A percentile compares a stretch with the other conserved stretches of the same genome.
Conservation (phyloP, 2,797 vertebrate species). For the Alca torda region DNA sequence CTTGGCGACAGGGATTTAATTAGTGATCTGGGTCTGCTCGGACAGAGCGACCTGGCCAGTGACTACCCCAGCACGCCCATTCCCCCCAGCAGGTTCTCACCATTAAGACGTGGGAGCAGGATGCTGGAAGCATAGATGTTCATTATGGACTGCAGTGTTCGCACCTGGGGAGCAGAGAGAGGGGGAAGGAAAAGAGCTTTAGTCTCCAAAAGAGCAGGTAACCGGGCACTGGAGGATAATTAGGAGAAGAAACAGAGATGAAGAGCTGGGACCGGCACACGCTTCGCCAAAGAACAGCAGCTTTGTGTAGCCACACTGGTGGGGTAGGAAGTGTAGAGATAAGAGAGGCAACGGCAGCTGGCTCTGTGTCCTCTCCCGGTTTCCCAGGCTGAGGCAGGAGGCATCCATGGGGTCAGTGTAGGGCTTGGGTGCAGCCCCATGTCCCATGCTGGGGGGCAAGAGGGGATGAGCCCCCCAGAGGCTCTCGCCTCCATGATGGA, state of each 20-base stretch:
- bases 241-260: not conserved
- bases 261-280: too few relatives aligned
- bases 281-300: fast-evolving
- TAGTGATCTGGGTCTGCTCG: not conserved
- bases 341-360: not conserved
- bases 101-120: conserved; percentile 63
- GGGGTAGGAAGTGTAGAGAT: not conserved
- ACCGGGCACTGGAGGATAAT: not conserved
- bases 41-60: fast-evolving
- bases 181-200: not conserved
- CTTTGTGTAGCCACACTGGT: fast-evolving
- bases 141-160: conserved; percentile 56
- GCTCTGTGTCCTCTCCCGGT: too few relatives aligned
- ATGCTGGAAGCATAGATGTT: conserved; percentile 37
- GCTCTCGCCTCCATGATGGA: not conserved
- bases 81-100: conserved; percentile 51
- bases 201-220: fast-evolving
- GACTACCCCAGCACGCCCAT: not conserved
- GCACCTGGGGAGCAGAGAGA: conserved; percentile 5
- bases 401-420: not conserved
- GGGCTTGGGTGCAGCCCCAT: not conserved
- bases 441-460: fast-evolving
- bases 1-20: not conserved
- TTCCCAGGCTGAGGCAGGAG: not conserved
- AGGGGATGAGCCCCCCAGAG: not conserved